Conservation (phyloP, 2,888 invertebrate genomes). For the Plagodis pulveraria region DNA sequence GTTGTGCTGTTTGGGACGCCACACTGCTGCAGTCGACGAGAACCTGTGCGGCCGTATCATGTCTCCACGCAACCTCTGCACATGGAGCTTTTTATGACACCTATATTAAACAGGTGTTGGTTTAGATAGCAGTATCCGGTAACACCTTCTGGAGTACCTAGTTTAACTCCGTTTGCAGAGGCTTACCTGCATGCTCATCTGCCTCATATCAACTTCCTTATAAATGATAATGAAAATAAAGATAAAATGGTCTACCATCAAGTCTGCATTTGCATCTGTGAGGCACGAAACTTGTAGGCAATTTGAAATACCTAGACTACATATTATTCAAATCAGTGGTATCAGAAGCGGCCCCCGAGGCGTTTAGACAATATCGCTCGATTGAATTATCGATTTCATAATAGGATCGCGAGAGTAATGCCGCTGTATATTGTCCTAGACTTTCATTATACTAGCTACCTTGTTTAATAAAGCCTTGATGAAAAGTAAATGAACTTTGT, state of each 20-base stretch:
- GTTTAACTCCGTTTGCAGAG: no score
- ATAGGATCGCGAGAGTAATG: conserved; percentile 72
- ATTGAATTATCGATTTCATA: conserved; percentile 80
- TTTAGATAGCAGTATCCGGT: no score
- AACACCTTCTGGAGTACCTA: no score
- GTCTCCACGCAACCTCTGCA: no score
- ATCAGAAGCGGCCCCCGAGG: conserved; percentile 61
- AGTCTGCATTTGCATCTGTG: conserved; percentile 1
- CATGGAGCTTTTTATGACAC: no score
- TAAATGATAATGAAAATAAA: no score
- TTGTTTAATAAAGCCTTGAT: conserved; percentile 41
- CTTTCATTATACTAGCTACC: conserved; percentile 61
- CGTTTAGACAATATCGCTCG: conserved; percentile 66
- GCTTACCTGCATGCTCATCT: no score
- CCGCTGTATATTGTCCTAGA: conserved; percentile 63
- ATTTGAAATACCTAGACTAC: conserved; percentile 1
- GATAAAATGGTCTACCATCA: neutral
- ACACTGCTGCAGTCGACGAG: no score
- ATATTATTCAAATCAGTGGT: conserved; percentile 15
- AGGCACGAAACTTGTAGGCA: conserved; percentile 8
- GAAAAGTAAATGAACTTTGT: neutral
- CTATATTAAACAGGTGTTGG: no score
- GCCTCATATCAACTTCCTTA: no score
- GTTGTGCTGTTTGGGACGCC: no score
- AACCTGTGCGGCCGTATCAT: no score